These are phyloP conservation scores for Lophotriccus pileatus DNA, from an alignment of 2,797 vertebrate species.

Conservation along the genomic window DNA sequence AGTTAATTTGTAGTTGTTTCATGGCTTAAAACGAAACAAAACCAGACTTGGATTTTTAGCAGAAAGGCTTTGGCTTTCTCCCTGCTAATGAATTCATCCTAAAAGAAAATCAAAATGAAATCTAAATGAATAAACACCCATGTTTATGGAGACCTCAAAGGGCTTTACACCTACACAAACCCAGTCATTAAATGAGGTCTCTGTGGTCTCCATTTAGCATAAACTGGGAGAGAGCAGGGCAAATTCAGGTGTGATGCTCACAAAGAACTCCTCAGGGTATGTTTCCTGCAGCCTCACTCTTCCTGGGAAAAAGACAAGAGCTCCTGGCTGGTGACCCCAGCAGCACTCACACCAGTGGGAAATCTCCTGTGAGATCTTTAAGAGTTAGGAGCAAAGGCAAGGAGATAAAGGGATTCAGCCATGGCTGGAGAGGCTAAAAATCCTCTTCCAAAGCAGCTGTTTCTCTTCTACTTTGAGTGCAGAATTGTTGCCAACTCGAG, in stretches of 20 bases:
- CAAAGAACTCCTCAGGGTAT: background rate
- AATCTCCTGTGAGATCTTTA: background rate
- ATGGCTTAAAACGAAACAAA: background rate
- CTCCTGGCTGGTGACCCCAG: background rate
- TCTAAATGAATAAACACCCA: slow-evolving; percentile 3
- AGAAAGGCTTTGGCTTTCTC: background rate
- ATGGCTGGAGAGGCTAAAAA: background rate
- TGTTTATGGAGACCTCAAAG: background rate
- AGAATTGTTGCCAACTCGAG: background rate
- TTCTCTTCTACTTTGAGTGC: background rate
- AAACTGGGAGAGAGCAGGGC: background rate
- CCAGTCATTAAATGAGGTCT: background rate
- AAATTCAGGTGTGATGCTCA: background rate
- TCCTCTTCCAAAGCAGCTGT: background rate
- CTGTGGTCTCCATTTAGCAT: background rate
- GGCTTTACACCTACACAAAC: slow-evolving; percentile 18
- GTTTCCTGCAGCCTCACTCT: background rate
- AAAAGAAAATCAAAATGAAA: slow-evolving; percentile 4
- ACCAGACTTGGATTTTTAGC: background rate
- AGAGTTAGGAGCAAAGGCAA: background rate
- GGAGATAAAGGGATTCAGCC: background rate
- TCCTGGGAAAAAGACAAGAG: background rate
- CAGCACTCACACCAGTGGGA: background rate
- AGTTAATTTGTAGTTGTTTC: background rate
- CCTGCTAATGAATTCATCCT: background rate